These are phyloP conservation scores for Trochalopteron elliotii DNA, from an alignment of 2,113 vertebrate species.

Conservation along the genomic window DNA sequence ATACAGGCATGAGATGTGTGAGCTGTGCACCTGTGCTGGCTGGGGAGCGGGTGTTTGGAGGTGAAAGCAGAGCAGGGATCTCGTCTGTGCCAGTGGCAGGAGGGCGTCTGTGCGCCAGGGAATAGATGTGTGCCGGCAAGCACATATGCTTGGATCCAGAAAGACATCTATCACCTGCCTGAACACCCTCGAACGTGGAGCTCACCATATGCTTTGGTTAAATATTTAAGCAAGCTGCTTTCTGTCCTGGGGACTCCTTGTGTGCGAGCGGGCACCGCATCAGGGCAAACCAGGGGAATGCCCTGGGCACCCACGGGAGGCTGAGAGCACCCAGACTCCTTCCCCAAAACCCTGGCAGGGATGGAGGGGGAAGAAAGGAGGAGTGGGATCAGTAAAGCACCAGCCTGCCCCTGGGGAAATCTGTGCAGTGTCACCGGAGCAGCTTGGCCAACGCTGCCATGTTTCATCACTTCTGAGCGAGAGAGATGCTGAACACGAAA, in stretches of 20 bases:
- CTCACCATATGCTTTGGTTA: constrained; percentile 30
- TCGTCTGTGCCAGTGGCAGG: background rate
- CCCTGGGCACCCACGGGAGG: rapidly evolving
- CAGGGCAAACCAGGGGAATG: rapidly evolving
- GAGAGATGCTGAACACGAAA: constrained; percentile 8
- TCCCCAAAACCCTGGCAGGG: background rate
- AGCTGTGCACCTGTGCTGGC: background rate
- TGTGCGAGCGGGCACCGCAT: rapidly evolving
- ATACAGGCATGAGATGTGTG: rapidly evolving
- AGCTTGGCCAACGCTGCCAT: constrained; percentile 54
- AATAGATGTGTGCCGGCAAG: constrained; percentile 14
- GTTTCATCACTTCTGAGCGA: constrained; percentile 50
- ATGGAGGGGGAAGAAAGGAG: background rate
- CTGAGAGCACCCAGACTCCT: background rate
- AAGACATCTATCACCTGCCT: constrained; percentile 52
- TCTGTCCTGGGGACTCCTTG: background rate
- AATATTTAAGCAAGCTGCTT: constrained; percentile 56
- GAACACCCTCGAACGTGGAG: background rate
- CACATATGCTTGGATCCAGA: constrained; percentile 13
- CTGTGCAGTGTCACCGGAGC: constrained; percentile 41
- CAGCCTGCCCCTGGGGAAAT: constrained; percentile 46
- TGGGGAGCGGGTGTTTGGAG: background rate
- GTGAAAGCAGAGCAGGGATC: background rate
- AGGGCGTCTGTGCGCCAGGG: background rate
- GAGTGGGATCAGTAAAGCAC: background rate